Conservation (phyloP, 2,888 invertebrate genomes). For the Temnothorax unifasciatus region DNA sequence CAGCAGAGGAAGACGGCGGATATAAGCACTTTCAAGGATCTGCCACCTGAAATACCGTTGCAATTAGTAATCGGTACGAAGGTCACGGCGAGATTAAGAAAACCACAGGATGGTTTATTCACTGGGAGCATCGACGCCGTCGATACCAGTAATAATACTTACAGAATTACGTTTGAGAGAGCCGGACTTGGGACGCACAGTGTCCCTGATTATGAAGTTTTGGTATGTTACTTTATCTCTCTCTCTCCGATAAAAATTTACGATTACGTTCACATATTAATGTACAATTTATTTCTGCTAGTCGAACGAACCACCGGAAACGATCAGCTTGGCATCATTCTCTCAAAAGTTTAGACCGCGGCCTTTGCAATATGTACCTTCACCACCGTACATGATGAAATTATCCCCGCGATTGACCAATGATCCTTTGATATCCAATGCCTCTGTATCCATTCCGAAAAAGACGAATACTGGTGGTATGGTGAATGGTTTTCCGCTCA, state of each 20-base stretch:
- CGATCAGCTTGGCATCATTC: conserved; percentile 94
- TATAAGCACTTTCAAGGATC: conserved; percentile 92
- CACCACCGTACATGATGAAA: conserved; percentile 84
- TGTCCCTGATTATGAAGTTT: conserved; percentile 98
- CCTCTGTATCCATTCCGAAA: conserved; percentile 80
- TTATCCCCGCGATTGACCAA: conserved; percentile 87
- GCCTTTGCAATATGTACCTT: conserved; percentile 87
- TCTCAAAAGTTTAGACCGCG: conserved; percentile 93
- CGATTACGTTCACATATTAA: not conserved
- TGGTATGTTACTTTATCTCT: conserved; percentile 84
- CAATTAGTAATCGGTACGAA: conserved; percentile 98
- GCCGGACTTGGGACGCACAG: conserved; percentile 97
- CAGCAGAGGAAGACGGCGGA: conserved; percentile 96
- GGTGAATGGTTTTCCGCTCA: conserved; percentile 94
- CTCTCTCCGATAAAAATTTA: not conserved
- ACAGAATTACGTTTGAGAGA: conserved; percentile 97
- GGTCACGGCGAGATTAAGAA: conserved; percentile 95
- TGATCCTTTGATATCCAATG: conserved; percentile 90
- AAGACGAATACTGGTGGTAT: conserved; percentile 87
- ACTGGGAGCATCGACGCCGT: conserved; percentile 98
- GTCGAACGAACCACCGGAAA: conserved; percentile 96
- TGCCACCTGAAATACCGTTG: conserved; percentile 97
- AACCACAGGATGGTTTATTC: conserved; percentile 98
- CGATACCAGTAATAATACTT: conserved; percentile 97
- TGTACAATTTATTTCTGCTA: conserved; percentile 73